A percentile compares a stretch with the other conserved stretches of the same genome.
Conservation (phyloP, 2,113 vertebrate species). For the Pluvianellus socialis region DNA sequence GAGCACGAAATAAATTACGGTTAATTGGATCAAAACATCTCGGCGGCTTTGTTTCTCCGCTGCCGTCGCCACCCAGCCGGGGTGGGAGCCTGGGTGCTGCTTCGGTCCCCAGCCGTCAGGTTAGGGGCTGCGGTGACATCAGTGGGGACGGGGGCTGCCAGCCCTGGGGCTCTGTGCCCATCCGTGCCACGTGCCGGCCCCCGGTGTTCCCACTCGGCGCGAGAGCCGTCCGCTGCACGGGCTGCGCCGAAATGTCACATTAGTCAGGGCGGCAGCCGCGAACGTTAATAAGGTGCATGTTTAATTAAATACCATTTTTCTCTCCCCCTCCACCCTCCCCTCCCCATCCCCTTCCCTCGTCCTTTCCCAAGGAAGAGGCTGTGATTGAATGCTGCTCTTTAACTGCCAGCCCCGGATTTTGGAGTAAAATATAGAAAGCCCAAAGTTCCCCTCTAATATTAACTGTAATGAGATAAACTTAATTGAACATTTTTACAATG, state of each 20-base stretch:
- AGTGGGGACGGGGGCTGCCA: not conserved
- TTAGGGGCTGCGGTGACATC: not conserved
- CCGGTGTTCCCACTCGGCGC: not conserved
- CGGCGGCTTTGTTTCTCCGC: not conserved
- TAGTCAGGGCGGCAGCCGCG: not conserved
- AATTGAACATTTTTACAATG: conserved; percentile 30
- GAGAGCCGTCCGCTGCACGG: not conserved
- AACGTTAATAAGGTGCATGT: not conserved
- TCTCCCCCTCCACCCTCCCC: fast-evolving
- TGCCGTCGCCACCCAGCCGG: not conserved
- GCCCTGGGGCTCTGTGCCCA: not conserved
- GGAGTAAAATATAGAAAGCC: not conserved
- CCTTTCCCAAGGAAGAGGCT: not conserved
- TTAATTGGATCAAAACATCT: conserved; percentile 8
- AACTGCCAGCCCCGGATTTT: not conserved
- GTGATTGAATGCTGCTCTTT: not conserved
- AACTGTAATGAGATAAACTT: conserved; percentile 18
- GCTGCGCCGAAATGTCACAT: not conserved
- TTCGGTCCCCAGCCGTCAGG: not conserved
- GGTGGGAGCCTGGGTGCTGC: not conserved
- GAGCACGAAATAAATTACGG: not conserved
- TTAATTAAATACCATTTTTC: not conserved
- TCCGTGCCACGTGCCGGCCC: not conserved
- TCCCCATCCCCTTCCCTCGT: not conserved
- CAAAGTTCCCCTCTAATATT: not conserved